Base-by-base conservation (phyloP, 1,140 invertebrate species). In the Drosophila rhopaloa region DNA sequence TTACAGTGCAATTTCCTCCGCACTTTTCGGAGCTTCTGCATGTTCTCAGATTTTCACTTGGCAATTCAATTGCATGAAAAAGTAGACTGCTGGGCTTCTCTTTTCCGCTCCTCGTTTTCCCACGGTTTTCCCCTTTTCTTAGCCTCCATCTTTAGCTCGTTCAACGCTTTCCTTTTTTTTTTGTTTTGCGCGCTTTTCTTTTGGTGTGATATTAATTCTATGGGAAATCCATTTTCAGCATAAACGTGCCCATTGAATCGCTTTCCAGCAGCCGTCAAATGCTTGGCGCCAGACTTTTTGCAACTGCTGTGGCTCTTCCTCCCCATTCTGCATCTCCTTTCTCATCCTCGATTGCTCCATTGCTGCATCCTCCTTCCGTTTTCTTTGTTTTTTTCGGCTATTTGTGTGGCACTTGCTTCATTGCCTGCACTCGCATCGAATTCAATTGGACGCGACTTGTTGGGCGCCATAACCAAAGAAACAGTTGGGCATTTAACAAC, bases 181-280 rank as follows among this genome's bases (percentile, higher is more conserved):
- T 32, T 44, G 29, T 32, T 58, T 24, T 9, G 8, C 14, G 72
- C 29, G 53, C 37, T 76, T 56, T 76, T 76, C 48, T 65, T 67
- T 78, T 77, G 66, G 82, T 75, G 76, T 85, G 74, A 86, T 85
- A 86, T 85, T 85, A 85, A 85, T 85, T 88, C 83, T 75, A 85
- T 85, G 81, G 72, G 80, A 88, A 85, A 86, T 80, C 80, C 81
- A 74, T 76, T 83, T 62, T 60, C 63, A 80, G 63, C 78, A 80
- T 81, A 84, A 84, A 77, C 81, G 81, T 84, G 81, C 78, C 72
- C 81, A 84, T 84, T 85, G 77, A 85, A 81, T 67, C 72, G 81
- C 67, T 29, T 32, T 67, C 83, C 29, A 66, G 66, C 48, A 66
- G 55, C 59, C 59, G 59, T 76, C 65, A 76, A 79, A 79, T 67